Conservation (phyloP, 2,797 vertebrate genomes). For the Distichodus sexfasciatus region DNA sequence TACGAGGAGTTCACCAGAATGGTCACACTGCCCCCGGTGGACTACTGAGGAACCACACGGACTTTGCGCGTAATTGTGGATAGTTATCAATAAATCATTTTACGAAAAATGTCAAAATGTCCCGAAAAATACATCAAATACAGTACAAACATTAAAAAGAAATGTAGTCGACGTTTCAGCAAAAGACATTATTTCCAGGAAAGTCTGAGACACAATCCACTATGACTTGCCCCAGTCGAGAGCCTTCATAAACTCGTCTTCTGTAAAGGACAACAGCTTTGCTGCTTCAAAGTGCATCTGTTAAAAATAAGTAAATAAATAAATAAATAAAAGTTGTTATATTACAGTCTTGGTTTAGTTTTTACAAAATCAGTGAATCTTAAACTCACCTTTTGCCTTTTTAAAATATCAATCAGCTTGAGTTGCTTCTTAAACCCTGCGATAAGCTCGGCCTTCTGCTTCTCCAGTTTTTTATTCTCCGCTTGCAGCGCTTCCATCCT, state of each 20-base stretch:
- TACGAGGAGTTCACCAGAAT: slow-evolving; percentile 83
- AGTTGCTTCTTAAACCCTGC: slow-evolving; percentile 92
- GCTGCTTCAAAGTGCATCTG: slow-evolving; percentile 98
- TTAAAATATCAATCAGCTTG: slow-evolving; percentile 92
- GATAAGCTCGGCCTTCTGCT: slow-evolving; percentile 90
- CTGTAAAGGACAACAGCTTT: slow-evolving; percentile 93
- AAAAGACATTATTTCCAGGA: too few relatives aligned
- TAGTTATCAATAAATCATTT: too few relatives aligned
- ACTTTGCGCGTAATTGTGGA: not conserved
- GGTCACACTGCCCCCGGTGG: slow-evolving; percentile 77
- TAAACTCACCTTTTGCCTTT: slow-evolving; percentile 89
- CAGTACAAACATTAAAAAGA: too few relatives aligned
- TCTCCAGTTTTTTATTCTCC: slow-evolving; percentile 91
- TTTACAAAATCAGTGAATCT: not conserved
- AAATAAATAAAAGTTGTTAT: not conserved
- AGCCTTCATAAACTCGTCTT: slow-evolving; percentile 94
- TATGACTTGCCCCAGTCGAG: slow-evolving; percentile 85
- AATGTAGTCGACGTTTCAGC: too few relatives aligned
- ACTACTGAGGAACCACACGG: slow-evolving; percentile 73
- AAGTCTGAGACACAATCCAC: too few relatives aligned
- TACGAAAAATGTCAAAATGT: too few relatives aligned
- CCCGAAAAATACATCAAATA: too few relatives aligned
- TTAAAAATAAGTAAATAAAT: slow-evolving; percentile 4
- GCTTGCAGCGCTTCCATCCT: slow-evolving; percentile 82
- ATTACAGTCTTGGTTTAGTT: too few relatives aligned